Percentiles rank a stretch among this genome's conserved stretches.
Evolutionary conservation across 2,113 vertebrate species (phyloP).

Genomic region (Xiphophorus hellerii): DNA sequence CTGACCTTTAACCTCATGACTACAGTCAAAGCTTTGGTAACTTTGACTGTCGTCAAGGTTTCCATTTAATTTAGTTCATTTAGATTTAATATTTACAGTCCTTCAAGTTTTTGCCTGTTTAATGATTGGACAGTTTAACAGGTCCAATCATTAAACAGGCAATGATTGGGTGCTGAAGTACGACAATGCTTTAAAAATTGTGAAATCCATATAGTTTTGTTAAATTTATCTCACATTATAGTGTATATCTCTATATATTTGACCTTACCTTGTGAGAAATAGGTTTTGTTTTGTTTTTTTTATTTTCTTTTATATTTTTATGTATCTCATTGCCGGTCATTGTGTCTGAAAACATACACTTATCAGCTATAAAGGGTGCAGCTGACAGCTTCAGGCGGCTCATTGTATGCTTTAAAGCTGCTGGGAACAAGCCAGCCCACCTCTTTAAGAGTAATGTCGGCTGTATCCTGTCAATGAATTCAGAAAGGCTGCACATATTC

Average conservation of each 20-base stretch:
- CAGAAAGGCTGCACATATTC: conserved; percentile 20
- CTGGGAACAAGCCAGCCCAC: conserved; percentile 41
- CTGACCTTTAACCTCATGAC: not conserved
- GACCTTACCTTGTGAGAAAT: conserved; percentile 50
- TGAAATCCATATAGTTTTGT: not conserved
- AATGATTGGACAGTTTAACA: not conserved
- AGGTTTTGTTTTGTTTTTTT: not conserved
- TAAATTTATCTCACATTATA: conserved; percentile 1
- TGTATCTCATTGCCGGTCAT: conserved; percentile 65
- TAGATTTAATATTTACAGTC: not conserved
- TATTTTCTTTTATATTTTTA: conserved; percentile 40
- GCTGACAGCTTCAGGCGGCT: conserved; percentile 33
- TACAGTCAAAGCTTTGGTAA: too few relatives aligned
- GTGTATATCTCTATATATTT: conserved; percentile 39
- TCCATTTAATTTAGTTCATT: too few relatives aligned
- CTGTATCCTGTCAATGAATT: conserved; percentile 39
- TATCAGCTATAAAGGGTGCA: conserved; percentile 43
- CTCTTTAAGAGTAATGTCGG: conserved; percentile 42
- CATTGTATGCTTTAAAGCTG: conserved; percentile 55
- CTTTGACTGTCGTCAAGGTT: not conserved
- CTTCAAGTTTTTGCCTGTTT: not conserved
- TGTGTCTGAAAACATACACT: conserved; percentile 58
- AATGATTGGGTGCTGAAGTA: conserved; percentile 2
- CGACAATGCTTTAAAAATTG: not conserved
- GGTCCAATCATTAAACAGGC: not conserved